These are phyloP conservation scores for Oikopleura vanhoeffeni DNA, from an alignment of 23 tunicate species.

Conservation along the genomic window DNA sequence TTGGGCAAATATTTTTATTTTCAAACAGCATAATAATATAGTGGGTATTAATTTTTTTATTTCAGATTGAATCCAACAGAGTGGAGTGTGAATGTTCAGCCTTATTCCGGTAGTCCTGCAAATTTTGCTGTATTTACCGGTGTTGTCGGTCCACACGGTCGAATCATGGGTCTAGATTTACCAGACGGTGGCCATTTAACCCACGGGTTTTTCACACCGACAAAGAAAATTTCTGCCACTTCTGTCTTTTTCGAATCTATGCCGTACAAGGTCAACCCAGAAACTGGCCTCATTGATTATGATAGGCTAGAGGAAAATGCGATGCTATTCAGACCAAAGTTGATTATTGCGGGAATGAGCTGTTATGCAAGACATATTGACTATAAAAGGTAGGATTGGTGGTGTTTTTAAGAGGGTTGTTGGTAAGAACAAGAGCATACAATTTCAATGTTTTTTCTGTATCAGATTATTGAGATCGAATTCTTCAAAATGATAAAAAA, in stretches of 20 bases:
- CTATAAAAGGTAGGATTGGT: conserved; percentile 59
- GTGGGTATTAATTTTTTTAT: too few species aligned
- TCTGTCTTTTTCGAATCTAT: conserved; percentile 95
- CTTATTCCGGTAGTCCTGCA: conserved; percentile 96
- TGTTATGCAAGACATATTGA: conserved; percentile 81
- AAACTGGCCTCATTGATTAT: conserved; percentile 79
- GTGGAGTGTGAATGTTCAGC: conserved; percentile 98
- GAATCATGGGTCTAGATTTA: conserved; percentile 93
- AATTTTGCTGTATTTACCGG: conserved; percentile 98
- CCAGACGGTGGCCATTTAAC: conserved; percentile 99
- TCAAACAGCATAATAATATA: too few species aligned
- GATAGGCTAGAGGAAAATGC: conserved; percentile 69
- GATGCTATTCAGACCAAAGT: conserved; percentile 56
- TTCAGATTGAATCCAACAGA: conserved; percentile 25
- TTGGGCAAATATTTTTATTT: too few species aligned
- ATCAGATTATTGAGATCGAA: too few species aligned
- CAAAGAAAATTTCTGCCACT: conserved; percentile 85
- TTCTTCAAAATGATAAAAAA: too few species aligned
- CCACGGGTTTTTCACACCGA: conserved; percentile 93
- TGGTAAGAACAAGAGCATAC: too few species aligned
- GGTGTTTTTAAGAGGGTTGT: too few species aligned
- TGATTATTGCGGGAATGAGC: conserved; percentile 87
- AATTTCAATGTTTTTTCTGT: too few species aligned
- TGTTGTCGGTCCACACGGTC: conserved; percentile 74
- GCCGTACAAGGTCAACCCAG: conserved; percentile 73